These are phyloP conservation scores for Urocitellus parryii DNA, from an alignment of 2,113 vertebrate species.

Conservation along the genomic window DNA sequence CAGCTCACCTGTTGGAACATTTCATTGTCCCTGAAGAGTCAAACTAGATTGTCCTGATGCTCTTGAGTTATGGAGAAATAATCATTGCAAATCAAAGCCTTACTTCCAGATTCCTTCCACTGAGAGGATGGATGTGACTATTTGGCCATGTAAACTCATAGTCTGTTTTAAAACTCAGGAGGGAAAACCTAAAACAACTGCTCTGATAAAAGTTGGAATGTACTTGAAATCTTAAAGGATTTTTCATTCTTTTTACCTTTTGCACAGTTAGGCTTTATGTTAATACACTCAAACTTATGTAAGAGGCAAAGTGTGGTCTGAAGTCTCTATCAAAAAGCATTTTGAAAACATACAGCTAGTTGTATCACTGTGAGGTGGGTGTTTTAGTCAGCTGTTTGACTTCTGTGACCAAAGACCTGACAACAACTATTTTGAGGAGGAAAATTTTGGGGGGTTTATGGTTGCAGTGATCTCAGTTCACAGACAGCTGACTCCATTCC, in stretches of 20 bases:
- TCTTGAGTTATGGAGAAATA: not conserved
- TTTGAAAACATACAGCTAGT: not conserved
- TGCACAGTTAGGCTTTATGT: not conserved
- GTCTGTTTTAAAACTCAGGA: not conserved
- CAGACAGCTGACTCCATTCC: too few relatives aligned
- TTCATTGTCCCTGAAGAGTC: not conserved
- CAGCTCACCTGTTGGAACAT: not conserved
- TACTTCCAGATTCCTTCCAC: not conserved
- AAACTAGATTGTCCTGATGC: not conserved
- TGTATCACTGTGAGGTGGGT: not conserved
- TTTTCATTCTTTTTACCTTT: not conserved
- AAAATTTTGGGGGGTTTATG: too few relatives aligned
- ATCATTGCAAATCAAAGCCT: not conserved
- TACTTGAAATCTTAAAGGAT: not conserved
- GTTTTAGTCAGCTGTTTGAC: too few relatives aligned
- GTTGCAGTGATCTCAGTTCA: too few relatives aligned
- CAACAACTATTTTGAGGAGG: too few relatives aligned
- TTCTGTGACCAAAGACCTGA: too few relatives aligned
- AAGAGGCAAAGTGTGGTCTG: not conserved
- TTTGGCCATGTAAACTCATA: not conserved
- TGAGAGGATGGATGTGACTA: not conserved
- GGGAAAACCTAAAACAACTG: not conserved
- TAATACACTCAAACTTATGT: not conserved
- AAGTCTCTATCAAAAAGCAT: slow-evolving; percentile 4
- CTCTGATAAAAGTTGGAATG: not conserved